Percentiles rank a stretch among this genome's conserved stretches.
These are phyloP conservation scores for Seriola dumerili DNA, from an alignment of 2,113 vertebrate species.

Conservation along the genomic window DNA sequence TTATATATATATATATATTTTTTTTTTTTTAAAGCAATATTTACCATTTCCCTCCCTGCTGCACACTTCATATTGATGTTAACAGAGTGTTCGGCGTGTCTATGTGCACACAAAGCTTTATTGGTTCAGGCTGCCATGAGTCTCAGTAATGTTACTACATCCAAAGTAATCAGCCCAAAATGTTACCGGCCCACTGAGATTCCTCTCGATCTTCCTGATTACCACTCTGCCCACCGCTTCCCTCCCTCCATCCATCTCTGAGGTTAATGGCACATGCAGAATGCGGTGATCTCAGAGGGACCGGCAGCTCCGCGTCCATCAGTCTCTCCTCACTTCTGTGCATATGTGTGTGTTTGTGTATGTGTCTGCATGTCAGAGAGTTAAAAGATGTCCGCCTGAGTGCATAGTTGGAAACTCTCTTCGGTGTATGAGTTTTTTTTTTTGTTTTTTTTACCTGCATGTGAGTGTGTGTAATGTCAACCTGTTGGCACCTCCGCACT, in stretches of 20 bases:
- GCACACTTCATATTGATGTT: neutral
- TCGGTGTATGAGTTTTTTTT: neutral
- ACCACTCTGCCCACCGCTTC: conserved; percentile 32
- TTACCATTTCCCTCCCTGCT: neutral
- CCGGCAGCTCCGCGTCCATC: conserved; percentile 65
- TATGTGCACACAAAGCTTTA: neutral
- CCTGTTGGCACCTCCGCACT: conserved; percentile 55
- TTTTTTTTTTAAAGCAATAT: conserved; percentile 2
- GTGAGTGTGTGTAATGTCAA: conserved; percentile 18
- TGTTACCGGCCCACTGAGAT: conserved; percentile 22
- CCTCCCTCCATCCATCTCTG: conserved; percentile 67
- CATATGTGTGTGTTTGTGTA: conserved; percentile 36
- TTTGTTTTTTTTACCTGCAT: conserved; percentile 14
- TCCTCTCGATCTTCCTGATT: conserved; percentile 47
- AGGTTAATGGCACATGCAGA: conserved; percentile 70
- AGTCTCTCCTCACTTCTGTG: conserved; percentile 50
- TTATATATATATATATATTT: neutral
- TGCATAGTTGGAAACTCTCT: conserved; percentile 35
- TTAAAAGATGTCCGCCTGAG: conserved; percentile 49
- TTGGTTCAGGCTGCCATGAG: neutral
- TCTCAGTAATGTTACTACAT: neutral
- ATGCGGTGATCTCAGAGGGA: conserved; percentile 65
- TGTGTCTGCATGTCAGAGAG: conserved; percentile 28
- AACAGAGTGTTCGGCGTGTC: neutral
- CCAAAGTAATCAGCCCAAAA: conserved; percentile 42